These are phyloP conservation scores for Drosophila rubida DNA, from an alignment of 2,888 invertebrate genomes.

Conservation along the genomic window DNA sequence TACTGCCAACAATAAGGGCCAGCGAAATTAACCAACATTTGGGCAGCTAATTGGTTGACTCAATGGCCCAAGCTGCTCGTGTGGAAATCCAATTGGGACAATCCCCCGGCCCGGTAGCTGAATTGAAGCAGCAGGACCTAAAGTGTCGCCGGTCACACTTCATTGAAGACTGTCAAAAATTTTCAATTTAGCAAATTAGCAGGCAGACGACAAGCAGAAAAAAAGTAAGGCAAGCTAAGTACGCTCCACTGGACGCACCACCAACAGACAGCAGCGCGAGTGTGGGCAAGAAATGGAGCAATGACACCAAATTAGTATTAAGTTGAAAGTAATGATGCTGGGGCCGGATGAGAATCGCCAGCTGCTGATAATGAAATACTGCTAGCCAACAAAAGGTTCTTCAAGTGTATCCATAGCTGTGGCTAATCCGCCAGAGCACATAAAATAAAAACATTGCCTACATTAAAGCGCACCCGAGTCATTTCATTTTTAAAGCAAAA, in stretches of 20 bases:
- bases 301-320: constrained; percentile 66
- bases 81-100: constrained; percentile 64
- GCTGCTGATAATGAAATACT: constrained; percentile 68
- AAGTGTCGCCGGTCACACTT: constrained; percentile 76
- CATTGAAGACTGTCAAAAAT: constrained; percentile 76
- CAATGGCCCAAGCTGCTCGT: constrained; percentile 72
- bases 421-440: constrained; percentile 61
- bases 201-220: constrained; percentile 28
- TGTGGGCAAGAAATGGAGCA: constrained; percentile 36
- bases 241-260: constrained; percentile 19
- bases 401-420: constrained; percentile 5
- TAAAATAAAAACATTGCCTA: constrained; percentile 20
- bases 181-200: constrained; percentile 78
- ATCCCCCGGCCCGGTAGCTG: constrained; percentile 34
- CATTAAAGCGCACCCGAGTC: constrained; percentile 32
- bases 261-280: constrained; percentile 10
- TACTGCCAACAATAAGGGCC: constrained; percentile 54
- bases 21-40: constrained; percentile 78
- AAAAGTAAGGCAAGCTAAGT: constrained; percentile 15
- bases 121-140: constrained; percentile 62
- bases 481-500: constrained; percentile 31
- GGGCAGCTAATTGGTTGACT: constrained; percentile 78
- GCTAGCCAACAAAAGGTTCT: constrained; percentile 26
- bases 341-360: constrained; percentile 71
- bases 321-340: constrained; percentile 74